Evolutionary conservation across 2,888 invertebrate species (phyloP), one percentile per base, ranked within the genome.

Genomic region (Orthosia gothica): DNA sequence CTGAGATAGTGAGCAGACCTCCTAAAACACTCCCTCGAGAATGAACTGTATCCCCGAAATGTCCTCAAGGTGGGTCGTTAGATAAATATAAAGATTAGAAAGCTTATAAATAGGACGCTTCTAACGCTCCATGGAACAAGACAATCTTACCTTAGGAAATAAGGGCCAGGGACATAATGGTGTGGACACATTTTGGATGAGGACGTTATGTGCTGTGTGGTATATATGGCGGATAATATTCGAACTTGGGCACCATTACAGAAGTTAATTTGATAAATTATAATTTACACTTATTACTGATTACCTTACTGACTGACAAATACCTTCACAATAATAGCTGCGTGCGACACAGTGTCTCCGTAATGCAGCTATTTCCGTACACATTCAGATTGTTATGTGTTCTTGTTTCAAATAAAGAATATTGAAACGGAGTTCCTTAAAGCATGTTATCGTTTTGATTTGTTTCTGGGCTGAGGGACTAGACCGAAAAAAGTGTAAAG

Each of bases 21-120:
- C 58, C 70, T 75, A 57, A 80, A 68, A 59, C 23, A 64, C 23
- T 40, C 76, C 70, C 76, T 0, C 11, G 66, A 50, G 67, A 9
- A 47, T n/a, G 12, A 40, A 40, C n/a, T 50, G 20, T 61, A 32
- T 63, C 62, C 55, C 67, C 49, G 68, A 76, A 76, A 50, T 61
- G 68, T 57, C 71, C 49, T 69, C 13, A 58, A 62, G 76, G 64
- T 71, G 40, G 49, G 61, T 69, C 81, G 76, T 81, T 66, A 81
- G 68, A 76, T 81, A 81, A 81, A 81, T 61, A 80, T 68, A 70
- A 81, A 81, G 76, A 81, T 81, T 76, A 81, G 64, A 65, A 62
- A 55, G 81, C 57, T 65, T 81, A 71, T 69, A 80, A 79, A 74
- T 68, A 79, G 79, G 76, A 67, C 70, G 55, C 57, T 80, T 81